Percentiles rank a stretch among this genome's conserved stretches.
These are phyloP conservation scores for Muscicapa adusta DNA, from an alignment of 2,113 vertebrate genomes.

Conservation along the genomic window DNA sequence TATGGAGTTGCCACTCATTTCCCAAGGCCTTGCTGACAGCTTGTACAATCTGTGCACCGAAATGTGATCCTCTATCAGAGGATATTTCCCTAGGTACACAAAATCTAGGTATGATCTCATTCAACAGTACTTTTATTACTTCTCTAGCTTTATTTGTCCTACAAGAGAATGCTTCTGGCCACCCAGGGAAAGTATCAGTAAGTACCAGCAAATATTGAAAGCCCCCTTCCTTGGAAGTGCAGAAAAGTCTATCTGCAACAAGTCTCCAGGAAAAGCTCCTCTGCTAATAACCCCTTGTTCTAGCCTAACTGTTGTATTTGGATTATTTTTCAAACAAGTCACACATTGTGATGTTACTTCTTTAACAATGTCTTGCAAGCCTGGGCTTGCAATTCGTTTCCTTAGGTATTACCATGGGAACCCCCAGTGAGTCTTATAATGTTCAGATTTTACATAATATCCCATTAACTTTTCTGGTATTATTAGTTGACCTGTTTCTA, in stretches of 20 bases:
- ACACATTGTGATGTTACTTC: not conserved
- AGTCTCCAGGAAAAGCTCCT: not conserved
- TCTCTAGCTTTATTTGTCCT: not conserved
- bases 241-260: not conserved
- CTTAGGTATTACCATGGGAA: no score
- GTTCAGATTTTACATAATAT: not conserved
- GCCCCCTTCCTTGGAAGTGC: not conserved
- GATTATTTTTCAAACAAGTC: not conserved
- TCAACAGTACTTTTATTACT: not conserved
- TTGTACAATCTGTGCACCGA: not conserved
- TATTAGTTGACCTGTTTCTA: not conserved
- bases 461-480: not conserved
- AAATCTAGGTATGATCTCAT: not conserved
- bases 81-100: not conserved
- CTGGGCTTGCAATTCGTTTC: not conserved
- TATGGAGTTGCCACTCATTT: not conserved
- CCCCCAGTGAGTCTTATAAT: not conserved
- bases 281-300: not conserved
- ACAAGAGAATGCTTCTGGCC: not conserved
- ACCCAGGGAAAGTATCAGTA: not conserved
- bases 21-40: not conserved
- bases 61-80: not conserved
- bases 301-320: not conserved
- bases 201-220: not conserved
- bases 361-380: not conserved